Percentiles rank a stretch among this genome's conserved stretches.
Conservation (phyloP, 2,888 invertebrate genomes). For the Dioctria rufipes region DNA sequence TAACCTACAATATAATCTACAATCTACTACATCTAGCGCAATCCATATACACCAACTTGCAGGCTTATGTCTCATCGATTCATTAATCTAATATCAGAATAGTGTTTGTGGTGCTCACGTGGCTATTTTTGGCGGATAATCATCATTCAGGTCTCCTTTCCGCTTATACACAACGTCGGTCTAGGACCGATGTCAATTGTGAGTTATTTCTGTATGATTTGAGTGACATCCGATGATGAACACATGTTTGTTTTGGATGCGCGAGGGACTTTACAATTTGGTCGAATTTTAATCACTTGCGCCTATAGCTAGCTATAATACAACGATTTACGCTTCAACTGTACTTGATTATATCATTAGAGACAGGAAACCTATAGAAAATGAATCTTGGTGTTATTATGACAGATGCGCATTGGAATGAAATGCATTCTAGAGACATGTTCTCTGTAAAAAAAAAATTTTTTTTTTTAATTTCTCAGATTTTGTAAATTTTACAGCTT, state of each 20-base stretch:
- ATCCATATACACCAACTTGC: conserved; percentile 6
- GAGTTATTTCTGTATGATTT: conserved; percentile 59
- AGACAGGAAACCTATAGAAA: background rate
- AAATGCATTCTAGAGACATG: background rate
- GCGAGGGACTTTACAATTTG: conserved; percentile 42
- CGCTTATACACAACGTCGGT: background rate
- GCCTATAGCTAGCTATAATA: background rate
- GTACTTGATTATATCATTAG: conserved; percentile 41
- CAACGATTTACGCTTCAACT: conserved; percentile 13
- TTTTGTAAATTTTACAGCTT: background rate
- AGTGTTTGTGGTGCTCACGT: conserved; percentile 29
- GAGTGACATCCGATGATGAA: conserved; percentile 66
- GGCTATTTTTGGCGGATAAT: conserved; percentile 54
- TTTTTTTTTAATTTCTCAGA: background rate
- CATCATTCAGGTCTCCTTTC: conserved; percentile 46
- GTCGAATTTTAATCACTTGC: conserved; percentile 48
- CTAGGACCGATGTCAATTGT: conserved; percentile 58
- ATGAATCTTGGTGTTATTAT: conserved; percentile 23
- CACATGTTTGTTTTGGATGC: conserved; percentile 64
- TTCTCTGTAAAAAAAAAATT: background rate
- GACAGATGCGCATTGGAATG: conserved; percentile 21
- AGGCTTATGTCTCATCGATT: conserved; percentile 53
- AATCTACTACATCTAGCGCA: conserved; percentile 16
- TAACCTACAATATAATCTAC: too few relatives aligned
- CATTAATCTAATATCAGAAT: conserved; percentile 46